Evolutionary conservation across 2,797 vertebrate species (phyloP).

Genomic region (Arnoldichthys spilopterus): DNA sequence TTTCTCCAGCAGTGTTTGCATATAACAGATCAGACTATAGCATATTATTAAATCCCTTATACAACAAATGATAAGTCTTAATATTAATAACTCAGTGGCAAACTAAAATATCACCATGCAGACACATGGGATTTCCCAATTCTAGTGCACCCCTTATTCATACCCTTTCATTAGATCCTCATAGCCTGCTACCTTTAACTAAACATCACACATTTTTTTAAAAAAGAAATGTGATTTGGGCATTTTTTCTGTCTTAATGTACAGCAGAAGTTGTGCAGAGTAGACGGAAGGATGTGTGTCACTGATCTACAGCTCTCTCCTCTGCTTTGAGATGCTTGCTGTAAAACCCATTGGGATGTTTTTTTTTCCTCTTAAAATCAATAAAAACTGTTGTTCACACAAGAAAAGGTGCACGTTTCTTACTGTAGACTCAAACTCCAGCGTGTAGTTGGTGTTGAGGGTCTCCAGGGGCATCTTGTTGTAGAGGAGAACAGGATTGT

Average conservation of each 20-base stretch:
- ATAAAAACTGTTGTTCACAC: neutral
- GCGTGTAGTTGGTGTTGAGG: conserved; percentile 85
- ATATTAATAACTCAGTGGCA: too few relatives aligned
- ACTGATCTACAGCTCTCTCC: neutral
- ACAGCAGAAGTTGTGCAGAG: neutral
- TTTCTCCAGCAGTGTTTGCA: too few relatives aligned
- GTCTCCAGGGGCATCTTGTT: conserved; percentile 90
- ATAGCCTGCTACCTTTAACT: neutral
- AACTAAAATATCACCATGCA: too few relatives aligned
- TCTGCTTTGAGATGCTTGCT: neutral
- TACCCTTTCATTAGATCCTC: neutral
- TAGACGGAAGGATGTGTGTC: neutral
- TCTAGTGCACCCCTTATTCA: too few relatives aligned
- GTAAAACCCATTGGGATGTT: neutral
- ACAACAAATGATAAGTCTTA: neutral
- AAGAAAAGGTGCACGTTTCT: conserved; percentile 51
- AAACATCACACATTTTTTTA: too few relatives aligned
- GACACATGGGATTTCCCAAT: too few relatives aligned
- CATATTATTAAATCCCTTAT: too few relatives aligned
- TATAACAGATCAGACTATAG: too few relatives aligned
- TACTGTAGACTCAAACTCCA: conserved; percentile 82
- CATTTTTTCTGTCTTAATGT: neutral
- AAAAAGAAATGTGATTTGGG: too few relatives aligned
- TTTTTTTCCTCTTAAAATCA: neutral
- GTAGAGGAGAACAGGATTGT: conserved; percentile 89